These are phyloP conservation scores for Ichneumoninae sp. DNA, from an alignment of 2,888 invertebrate species.

Conservation along the genomic window DNA sequence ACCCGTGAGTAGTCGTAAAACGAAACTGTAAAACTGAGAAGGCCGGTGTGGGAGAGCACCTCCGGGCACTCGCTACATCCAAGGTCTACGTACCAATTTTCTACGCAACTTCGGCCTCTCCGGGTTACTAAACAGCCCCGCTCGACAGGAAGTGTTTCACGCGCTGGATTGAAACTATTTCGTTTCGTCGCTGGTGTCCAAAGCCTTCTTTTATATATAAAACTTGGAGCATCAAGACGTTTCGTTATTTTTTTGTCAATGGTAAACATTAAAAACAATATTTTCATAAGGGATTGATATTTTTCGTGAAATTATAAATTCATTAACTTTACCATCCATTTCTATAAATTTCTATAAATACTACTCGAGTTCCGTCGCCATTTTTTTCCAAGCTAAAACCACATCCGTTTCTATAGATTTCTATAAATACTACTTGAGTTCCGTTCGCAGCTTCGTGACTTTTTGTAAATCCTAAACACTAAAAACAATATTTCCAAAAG, in stretches of 20 bases:
- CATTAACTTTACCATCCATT: neutral
- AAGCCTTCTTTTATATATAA: neutral
- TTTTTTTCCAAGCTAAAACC: too few species aligned
- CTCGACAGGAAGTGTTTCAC: slow-evolving; percentile 47
- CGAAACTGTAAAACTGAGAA: slow-evolving; percentile 78
- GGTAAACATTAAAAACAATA: too few species aligned
- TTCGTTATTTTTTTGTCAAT: too few species aligned
- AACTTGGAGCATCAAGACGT: neutral
- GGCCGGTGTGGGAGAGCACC: slow-evolving; percentile 50
- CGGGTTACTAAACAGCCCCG: slow-evolving; percentile 68
- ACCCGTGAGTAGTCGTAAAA: slow-evolving; percentile 81
- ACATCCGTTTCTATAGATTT: too few species aligned
- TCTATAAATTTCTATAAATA: neutral
- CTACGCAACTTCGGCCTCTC: slow-evolving; percentile 64
- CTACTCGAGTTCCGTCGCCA: too few species aligned
- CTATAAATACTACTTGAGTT: too few species aligned
- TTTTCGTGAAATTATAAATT: neutral
- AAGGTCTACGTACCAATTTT: slow-evolving; percentile 64
- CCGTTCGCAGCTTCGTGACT: too few species aligned
- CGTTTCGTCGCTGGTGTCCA: slow-evolving; percentile 51
- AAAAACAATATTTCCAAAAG: too few species aligned
- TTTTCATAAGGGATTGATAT: too few species aligned
- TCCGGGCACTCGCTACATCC: slow-evolving; percentile 34
- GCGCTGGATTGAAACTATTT: slow-evolving; percentile 67
- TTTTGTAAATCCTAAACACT: too few species aligned